Base-by-base conservation (phyloP, 1,140 invertebrate genomes). In the Drosophila mojavensis region DNA sequence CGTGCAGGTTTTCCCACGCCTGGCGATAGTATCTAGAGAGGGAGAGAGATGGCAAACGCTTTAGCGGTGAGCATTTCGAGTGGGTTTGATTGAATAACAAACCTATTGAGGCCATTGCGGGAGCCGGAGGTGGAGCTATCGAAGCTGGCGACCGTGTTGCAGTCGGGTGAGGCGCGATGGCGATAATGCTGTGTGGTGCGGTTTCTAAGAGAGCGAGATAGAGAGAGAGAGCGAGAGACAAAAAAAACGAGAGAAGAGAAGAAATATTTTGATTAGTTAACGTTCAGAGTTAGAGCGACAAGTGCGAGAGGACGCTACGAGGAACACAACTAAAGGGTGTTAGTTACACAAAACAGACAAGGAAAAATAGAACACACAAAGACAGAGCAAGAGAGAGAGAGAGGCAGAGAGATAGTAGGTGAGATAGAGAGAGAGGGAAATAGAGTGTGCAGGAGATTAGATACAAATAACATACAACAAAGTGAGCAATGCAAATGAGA, bases 1-100 rank as follows among this genome's bases (percentile, higher is more conserved):
- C 96, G 89, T 97, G 97, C 4, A 98, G 94, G 91, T 98, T 97
- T 85, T 98, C 97, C 97, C 97, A 98, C 4, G 97, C 97, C 91
- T 97, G 96, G 15, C 97, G 94, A 93, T 98, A 98, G 84, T 96
- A 96, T 69, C 92, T 92, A 17, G 3, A 73, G 17, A 11, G 10
- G 10, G 1, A 26, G 51, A 4, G n/a, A 60, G 48, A 10, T 5
- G 50, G 15, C 50, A 45, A 17, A 24, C 20, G 28, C 33, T 33
- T 64, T 56, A 66, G 17, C n/a, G 28, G 28, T 33, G 58, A 48
- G 7, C 1, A 13, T 11, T 0, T 11, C 2, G 4, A 17, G 24
- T n/a, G 0, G 20, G 5, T 48, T 50, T 58, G 66, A 4, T 1
- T 0, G 39, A 67, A 54, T 39, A 13, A 62, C 78, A 15, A 94